phyloP scores from a whole-genome alignment of 2,888 invertebrate genomes.

The Drosophila hawaiiensis region DNA sequence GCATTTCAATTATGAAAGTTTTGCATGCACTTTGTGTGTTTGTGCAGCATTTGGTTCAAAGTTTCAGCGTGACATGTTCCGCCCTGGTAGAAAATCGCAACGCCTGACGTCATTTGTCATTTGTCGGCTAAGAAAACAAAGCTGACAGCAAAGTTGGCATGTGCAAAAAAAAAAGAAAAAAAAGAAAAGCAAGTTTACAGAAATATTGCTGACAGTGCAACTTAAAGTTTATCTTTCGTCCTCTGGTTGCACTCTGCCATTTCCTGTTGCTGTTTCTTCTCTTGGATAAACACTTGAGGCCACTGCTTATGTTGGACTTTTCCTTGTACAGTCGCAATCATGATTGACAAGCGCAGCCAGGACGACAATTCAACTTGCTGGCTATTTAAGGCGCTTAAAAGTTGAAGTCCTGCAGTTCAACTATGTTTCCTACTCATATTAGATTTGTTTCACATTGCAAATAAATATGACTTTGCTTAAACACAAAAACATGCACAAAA shows the following conservation, averaged over 20 bases:
- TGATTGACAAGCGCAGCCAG: constrained; percentile 23
- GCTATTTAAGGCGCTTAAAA: background rate
- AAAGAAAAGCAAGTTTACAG: constrained; percentile 61
- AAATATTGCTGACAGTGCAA: constrained; percentile 72
- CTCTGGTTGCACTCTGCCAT: constrained; percentile 14
- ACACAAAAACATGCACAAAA: background rate
- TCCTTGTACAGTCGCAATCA: background rate
- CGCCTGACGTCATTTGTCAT: constrained; percentile 75
- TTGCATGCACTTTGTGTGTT: constrained; percentile 12
- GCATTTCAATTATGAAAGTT: constrained; percentile 43
- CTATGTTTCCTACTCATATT: background rate
- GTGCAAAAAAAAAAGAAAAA: constrained; percentile 39
- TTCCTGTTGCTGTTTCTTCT: background rate
- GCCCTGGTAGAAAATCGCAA: constrained; percentile 27
- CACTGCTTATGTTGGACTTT: constrained; percentile 27
- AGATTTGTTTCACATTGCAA: background rate
- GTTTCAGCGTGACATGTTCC: constrained; percentile 45
- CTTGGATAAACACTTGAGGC: constrained; percentile 52
- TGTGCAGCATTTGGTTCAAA: constrained; percentile 29
- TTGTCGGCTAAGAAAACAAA: constrained; percentile 57
- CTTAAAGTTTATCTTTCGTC: constrained; percentile 55
- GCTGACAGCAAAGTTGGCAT: constrained; percentile 60
- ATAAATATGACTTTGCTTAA: background rate
- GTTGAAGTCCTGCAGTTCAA: background rate
- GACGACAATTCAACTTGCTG: background rate